Base-by-base conservation (phyloP, 1,140 invertebrate species). In the Heliconius congener region DNA sequence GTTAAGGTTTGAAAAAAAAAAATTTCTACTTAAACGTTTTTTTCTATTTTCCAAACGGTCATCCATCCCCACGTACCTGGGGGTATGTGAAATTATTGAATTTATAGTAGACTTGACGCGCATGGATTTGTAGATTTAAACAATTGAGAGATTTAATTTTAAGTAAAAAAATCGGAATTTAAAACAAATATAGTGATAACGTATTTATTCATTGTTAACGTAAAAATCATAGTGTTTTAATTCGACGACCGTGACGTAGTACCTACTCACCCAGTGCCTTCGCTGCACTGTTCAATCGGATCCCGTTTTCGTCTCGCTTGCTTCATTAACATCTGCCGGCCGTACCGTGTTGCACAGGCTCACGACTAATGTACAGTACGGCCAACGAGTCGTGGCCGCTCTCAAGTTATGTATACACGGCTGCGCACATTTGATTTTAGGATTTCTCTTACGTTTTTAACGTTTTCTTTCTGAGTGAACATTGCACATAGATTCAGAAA, bases 241-340 rank as follows among this genome's bases (percentile, higher is more conserved):
- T 81, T 86, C 81, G 42, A 78, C 74, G 77, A 66, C 73, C 57
- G 71, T 74, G 80, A 77, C 71, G 60, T 79, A 71, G 80, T 84
- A 83, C 86, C 84, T 78, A 85, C 75, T 85, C 84, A 85, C 80
- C 84, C 81, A 84, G 81, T 85, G 83, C 74, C 81, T 78, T 55
- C 70, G 60, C 84, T 71, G 84, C 74, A 76, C 70, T 76, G 52
- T 76, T 66, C 76, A 78, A 81, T 82, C 83, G 79, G 79, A 84
- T 87, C 83, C 83, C 85, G 87, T 86, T 88, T 78, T 83, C 81
- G 85, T 81, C 82, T 88, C 83, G 85, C 74, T 84, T 81, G 88
- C 82, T 85, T 91, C 89, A 91, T 88, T 89, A 91, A 87, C 89
- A 92, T 92, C 88, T 90, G 91, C 85, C 82, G 50, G 78, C 72